Conservation (phyloP, 2,888 invertebrate genomes). For the Drosophila prostipennis region DNA sequence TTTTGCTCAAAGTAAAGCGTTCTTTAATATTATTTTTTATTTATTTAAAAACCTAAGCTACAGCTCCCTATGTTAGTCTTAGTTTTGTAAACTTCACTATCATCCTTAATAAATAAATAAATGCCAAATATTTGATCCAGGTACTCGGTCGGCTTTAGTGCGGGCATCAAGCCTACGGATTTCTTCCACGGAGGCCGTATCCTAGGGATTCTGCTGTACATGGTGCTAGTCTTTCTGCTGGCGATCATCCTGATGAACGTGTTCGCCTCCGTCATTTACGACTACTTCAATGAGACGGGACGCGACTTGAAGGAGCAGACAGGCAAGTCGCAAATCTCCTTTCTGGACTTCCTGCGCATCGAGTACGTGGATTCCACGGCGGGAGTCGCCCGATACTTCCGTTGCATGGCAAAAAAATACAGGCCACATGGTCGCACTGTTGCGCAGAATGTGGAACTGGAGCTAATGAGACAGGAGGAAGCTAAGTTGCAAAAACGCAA, state of each 20-base stretch:
- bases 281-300: conserved; percentile 65
- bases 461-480: conserved; percentile 11
- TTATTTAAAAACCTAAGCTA: too few relatives aligned
- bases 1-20: too few relatives aligned
- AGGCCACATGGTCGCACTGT: conserved; percentile 47
- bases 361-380: conserved; percentile 43
- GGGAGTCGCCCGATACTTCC: background rate
- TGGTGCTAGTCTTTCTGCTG: conserved; percentile 66
- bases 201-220: conserved; percentile 75
- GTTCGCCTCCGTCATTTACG: conserved; percentile 73
- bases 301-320: conserved; percentile 5
- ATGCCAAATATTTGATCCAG: background rate
- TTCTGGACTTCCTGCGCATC: conserved; percentile 66
- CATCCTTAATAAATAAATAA: too few relatives aligned
- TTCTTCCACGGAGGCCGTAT: conserved; percentile 69
- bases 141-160: conserved; percentile 71
- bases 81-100: too few relatives aligned
- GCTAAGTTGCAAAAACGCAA: background rate
- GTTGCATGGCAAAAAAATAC: conserved; percentile 18
- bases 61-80: too few relatives aligned
- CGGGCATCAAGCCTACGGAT: conserved; percentile 50
- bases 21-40: too few relatives aligned
- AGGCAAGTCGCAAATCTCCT: conserved; percentile 50
- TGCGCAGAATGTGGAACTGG: conserved; percentile 40
- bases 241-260: conserved; percentile 78